These are phyloP conservation scores for Yponomeuta sedellus DNA, from an alignment of 2,888 invertebrate species.

Conservation along the genomic window DNA sequence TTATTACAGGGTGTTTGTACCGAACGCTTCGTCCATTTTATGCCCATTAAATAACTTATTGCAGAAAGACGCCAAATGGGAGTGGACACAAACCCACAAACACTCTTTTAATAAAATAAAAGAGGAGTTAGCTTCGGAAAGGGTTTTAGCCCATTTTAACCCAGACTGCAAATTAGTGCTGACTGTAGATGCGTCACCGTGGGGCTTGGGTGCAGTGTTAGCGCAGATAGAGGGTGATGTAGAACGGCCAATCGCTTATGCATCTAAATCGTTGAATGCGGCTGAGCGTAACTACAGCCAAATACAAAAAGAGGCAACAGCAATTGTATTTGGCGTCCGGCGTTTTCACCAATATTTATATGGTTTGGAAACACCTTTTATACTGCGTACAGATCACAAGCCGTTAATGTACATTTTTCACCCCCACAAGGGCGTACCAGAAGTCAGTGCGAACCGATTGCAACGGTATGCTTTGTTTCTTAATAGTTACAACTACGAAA, in stretches of 20 bases:
- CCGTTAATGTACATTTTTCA: slow-evolving; percentile 18
- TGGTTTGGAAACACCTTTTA: slow-evolving; percentile 14
- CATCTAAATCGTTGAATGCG: slow-evolving; percentile 16
- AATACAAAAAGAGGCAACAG: slow-evolving; percentile 21
- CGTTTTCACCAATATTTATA: slow-evolving; percentile 21
- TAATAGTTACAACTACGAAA: slow-evolving; percentile 14
- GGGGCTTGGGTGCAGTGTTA: neutral
- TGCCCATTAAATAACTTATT: slow-evolving; percentile 9
- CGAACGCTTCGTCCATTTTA: slow-evolving; percentile 8
- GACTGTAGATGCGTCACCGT: slow-evolving; percentile 12
- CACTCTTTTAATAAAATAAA: slow-evolving; percentile 10
- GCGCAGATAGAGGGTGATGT: slow-evolving; percentile 13
- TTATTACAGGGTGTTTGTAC: slow-evolving; percentile 13
- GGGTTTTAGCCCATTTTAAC: slow-evolving; percentile 12
- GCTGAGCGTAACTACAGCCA: slow-evolving; percentile 18
- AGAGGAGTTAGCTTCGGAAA: slow-evolving; percentile 9
- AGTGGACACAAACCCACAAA: slow-evolving; percentile 8
- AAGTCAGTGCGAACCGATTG: slow-evolving; percentile 16
- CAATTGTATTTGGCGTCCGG: slow-evolving; percentile 21
- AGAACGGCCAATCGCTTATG: slow-evolving; percentile 18
- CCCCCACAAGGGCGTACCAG: slow-evolving; percentile 17
- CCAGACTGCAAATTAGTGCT: neutral
- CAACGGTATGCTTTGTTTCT: slow-evolving; percentile 16
- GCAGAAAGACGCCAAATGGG: slow-evolving; percentile 12
- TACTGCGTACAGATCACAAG: slow-evolving; percentile 18